Conservation (phyloP, 2,888 invertebrate genomes). For the Spilarctia lutea region DNA sequence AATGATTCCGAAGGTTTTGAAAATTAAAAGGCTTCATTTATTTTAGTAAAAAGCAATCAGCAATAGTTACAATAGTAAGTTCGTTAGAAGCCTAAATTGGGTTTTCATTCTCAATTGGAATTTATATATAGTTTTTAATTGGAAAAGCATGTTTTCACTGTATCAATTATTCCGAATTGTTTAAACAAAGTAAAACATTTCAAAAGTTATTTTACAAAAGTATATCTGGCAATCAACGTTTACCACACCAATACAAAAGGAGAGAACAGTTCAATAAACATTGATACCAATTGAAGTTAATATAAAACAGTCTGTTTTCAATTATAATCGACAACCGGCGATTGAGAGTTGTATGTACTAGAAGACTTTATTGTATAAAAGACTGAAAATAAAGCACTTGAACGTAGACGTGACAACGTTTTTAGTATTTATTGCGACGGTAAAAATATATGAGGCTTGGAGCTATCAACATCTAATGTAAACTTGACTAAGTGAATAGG, state of each 20-base stretch:
- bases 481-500: constrained; percentile 15
- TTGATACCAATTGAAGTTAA: neutral
- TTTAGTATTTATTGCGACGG: constrained; percentile 31
- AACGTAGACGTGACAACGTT: constrained; percentile 10
- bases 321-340: neutral
- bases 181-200: neutral
- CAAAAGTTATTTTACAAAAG: neutral
- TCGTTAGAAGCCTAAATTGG: no score
- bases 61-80: no score
- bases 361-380: neutral
- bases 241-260: neutral
- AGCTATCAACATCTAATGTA: constrained; percentile 30
- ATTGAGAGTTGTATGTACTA: neutral
- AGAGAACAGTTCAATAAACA: neutral
- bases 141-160: no score
- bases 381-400: constrained; percentile 20
- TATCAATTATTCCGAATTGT: neutral
- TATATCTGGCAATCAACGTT: neutral
- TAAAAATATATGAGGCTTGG: constrained; percentile 31
- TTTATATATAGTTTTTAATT: no score
- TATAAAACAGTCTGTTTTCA: neutral
- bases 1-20: no score
- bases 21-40: no score
- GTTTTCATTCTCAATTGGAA: no score
- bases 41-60: no score